Evolutionary conservation across 2,113 vertebrate species (phyloP), one percentile per base, ranked within the genome.

Genomic region (Catharus fuscescens): DNA sequence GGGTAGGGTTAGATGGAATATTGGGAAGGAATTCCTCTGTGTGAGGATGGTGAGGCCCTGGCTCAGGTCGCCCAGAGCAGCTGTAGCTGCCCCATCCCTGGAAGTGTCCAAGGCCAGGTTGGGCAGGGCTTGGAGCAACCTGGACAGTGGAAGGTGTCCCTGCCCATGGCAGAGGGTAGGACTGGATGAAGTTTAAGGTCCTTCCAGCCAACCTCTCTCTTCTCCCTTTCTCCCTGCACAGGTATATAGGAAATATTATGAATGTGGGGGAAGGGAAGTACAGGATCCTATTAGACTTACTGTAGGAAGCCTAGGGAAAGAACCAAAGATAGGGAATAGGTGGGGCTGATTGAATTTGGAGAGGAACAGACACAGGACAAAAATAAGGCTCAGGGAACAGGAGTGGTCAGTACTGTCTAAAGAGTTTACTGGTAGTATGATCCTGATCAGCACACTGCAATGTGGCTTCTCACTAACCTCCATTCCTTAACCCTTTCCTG

Each of bases 41-140:
- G 44, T 16, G 52, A 64, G 36, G 36, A 5, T 25, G 66, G 31
- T 1, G 3, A 70, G 57, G n/a, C 38, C 14, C 48, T 24, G 70
- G 42, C 42, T n/a, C 29, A 65, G 19, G n/a, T 0, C 56, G 40
- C 6, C 12, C 81, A 73, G 40, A 47, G 40, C 2, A 56, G 23
- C 40, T 56, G 28, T 40, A 21, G 21, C 23, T 73, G 59, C n/a
- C 14, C 45, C 31, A 71, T 26, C 56, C 38, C 21, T 10, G 8
- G 67, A 1, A 83, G 52, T 16, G 29, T 66, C 34, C 82, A n/a
- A 16, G 50, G 34, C 50, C 50, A 34, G 14, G 29, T 1, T 65
- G 42, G n/a, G 38, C 0, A 0, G 40, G 28, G 6, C 4, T 64
- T 73, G 40, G 29, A 74, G 19, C 19, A 56, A 0, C 5, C 24